Percentiles rank a stretch among this genome's conserved stretches.
These are phyloP conservation scores for Ashinkailepas kermadecensis DNA, from an alignment of 2,888 invertebrate genomes.

Conservation along the genomic window DNA sequence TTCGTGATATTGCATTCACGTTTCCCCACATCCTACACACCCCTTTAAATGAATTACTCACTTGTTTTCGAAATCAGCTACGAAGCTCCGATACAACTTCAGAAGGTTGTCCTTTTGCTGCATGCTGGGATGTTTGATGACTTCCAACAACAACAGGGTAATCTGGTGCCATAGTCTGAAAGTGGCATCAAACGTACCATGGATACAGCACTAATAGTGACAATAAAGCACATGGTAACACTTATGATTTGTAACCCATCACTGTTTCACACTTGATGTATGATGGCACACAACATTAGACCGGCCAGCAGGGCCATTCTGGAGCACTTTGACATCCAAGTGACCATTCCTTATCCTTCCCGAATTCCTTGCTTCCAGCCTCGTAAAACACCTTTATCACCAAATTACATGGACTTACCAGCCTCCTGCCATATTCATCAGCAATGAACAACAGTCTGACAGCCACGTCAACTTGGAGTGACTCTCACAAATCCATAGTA, in stretches of 20 bases:
- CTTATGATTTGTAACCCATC: not conserved
- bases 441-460: too few species aligned
- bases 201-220: not conserved
- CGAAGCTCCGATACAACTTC: constrained; percentile 82
- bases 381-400: too few species aligned
- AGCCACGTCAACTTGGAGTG: too few species aligned
- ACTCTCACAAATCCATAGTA: too few species aligned
- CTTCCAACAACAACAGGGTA: constrained; percentile 69
- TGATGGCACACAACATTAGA: not conserved
- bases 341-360: too few species aligned
- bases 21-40: too few species aligned
- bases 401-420: too few species aligned
- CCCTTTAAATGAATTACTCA: constrained; percentile 47
- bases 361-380: too few species aligned
- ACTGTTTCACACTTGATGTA: not conserved
- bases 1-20: not conserved
- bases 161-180: constrained; percentile 87
- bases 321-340: too few species aligned
- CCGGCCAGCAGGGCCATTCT: not conserved
- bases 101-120: constrained; percentile 68
- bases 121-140: constrained; percentile 69
- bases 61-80: constrained; percentile 92
- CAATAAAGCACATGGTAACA: not conserved
- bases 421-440: too few species aligned
- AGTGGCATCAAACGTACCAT: not conserved